Evolutionary conservation across 1,140 invertebrate species (phyloP), one percentile per base, ranked within the genome.

Genomic region (Frieseomelitta varia): DNA sequence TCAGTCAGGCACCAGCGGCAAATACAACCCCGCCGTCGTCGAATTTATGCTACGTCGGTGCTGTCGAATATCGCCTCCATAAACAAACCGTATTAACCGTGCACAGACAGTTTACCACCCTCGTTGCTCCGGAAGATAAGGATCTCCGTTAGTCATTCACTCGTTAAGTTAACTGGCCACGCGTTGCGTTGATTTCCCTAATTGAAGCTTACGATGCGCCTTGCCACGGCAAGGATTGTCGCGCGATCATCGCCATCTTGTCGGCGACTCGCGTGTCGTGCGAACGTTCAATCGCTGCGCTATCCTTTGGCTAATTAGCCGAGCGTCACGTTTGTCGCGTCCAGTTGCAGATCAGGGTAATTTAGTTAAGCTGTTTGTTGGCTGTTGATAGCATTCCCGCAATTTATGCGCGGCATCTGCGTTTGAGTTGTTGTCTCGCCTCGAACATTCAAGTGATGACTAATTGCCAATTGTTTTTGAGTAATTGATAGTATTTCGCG

Each of bases 131-230:
- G 88, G 86, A 77, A 90, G 92, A 93, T 93, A 92, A 87, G 89
- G 84, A 93, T 93, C 92, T 91, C 87, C 73, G 77, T 91, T 91
- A 92, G 89, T 93, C 92, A 92, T 91, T 92, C 91, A 83, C 90
- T 92, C 88, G 92, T 93, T 93, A 90, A 91, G 87, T 88, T 87
- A 92, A 92, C 91, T 80, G 88, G 82, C 90, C 87, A 79, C 86
- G 87, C 87, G 88, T 90, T 86, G 88, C 82, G 86, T 86, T 87
- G 89, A 90, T 88, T 92, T 86, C 85, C 81, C 85, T 92, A 92
- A 92, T 91, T 92, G 88, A 86, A 56, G 85, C 85, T 61, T 47
- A 56, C 81, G 78, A 80, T 84, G 81, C 78, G 58, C n/a, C 68
- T 73, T 67, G 39, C 51, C 77, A 24, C 51, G 39, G 61, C 73